Base-by-base conservation (phyloP, 2,797 vertebrate genomes). In the Cuniculus paca region DNA sequence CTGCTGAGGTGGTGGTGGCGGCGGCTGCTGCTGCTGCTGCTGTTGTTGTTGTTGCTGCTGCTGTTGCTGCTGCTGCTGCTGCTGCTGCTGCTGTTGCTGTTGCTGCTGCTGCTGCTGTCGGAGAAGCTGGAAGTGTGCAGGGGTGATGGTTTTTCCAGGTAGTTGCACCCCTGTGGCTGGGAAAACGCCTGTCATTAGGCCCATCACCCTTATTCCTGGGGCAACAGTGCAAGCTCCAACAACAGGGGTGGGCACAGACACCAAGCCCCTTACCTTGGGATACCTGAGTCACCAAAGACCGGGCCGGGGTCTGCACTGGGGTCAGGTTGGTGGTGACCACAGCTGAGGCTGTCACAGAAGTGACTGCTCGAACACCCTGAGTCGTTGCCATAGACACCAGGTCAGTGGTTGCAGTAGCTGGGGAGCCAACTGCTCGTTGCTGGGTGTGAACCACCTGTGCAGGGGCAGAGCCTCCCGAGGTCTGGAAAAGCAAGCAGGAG, bases 251-350 rank as follows among this genome's bases (percentile, higher is more conserved):
- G 17, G 17, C 24, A 39, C 48, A 77, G 24, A n/a, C 2, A 70
- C 22, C 42, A 19, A 10, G 31, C 3, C 19, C 48, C 79, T 70
- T 98, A 99, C 99, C 99, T 99, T 98, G 96, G 42, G 99, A 98
- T 94, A 99, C 99, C 94, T 98, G 99, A 87, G 99, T 98, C 96
- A 99, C 98, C 97, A 99, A 96, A n/a, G 99, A 98, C 74, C 99
- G 99, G 9, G 98, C 97, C 45, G 99, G 99, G 12, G 99, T 98
- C 97, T 98, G 98, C 74, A 98, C 99, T 0, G 98, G 98, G 74
- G 99, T 99, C 96, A 99, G 98, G n/a, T 98, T 98, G 82, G 99
- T 98, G 26, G 99, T 99, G 81, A 99, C 99, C 34, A 99, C 99
- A 0, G 99, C 98, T 0, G 99, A 98, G 28, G 99, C 99, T 0